Evolutionary conservation across 1,140 invertebrate species (phyloP), one percentile per base, ranked within the genome.

Genomic region (Sinella curviseta): DNA sequence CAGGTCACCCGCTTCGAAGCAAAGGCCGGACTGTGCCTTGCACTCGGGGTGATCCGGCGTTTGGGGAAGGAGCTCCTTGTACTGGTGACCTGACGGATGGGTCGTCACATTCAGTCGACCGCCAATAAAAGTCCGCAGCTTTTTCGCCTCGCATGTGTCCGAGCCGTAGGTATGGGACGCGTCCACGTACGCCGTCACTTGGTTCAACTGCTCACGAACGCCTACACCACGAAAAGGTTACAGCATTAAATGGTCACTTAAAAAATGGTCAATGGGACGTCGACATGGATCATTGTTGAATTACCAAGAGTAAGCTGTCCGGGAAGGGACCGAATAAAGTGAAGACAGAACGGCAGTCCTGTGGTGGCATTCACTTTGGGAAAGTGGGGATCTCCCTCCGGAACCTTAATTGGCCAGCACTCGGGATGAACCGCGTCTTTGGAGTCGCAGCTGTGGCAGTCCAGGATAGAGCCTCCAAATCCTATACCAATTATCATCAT

Each of bases 111-210:
- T 88, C 39, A 89, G 78, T 78, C 84, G 60, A 0, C 88, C 88
- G 8, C 86, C 86, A 1, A 81, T 26, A 48, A 85, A 84, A 8
- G 80, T 30, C 65, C 90, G 80, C 34, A 91, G 82, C 74, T 86
- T 85, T 67, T 86, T 84, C 3, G 86, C 86, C 82, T 89, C 89
- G 79, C 91, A 92, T 54, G 88, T 85, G 77, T 91, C 91, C 2
- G 90, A 91, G 0, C 92, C 92, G 83, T 92, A 92, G 20, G 90
- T 87, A 78, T 89, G 88, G 0, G 91, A 92, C 2, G 88, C 88
- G 84, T 93, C 92, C 0, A 92, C 83, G 81, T 89, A 92, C 0
- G 90, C 88, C 4, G 92, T 92, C 14, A 91, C 85, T 83, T 91
- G 90, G 84, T 93, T 92, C 81, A 91, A 85, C 84, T 92, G 91